Evolutionary conservation across 2,797 vertebrate genomes (phyloP).

Genomic region (Acipenser ruthenus): DNA sequence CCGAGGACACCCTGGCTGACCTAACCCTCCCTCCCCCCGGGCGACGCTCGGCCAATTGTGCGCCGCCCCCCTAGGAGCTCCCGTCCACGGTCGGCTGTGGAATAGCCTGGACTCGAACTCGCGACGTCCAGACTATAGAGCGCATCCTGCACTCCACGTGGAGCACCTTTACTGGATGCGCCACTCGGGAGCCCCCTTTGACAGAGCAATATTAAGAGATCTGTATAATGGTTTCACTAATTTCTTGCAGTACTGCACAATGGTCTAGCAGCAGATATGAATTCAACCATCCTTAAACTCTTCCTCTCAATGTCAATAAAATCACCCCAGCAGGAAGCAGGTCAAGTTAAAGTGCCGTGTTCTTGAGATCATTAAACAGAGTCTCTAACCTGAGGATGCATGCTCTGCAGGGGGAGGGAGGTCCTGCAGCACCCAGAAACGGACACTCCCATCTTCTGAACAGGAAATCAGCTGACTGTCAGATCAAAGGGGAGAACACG

Average conservation of each 20-base stretch:
- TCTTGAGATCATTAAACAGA: neutral
- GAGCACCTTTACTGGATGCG: no score
- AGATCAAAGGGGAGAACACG: slow-evolving; percentile 24
- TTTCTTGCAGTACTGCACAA: slow-evolving; percentile 15
- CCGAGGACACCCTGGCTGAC: no score
- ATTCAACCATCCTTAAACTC: neutral
- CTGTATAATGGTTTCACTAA: neutral
- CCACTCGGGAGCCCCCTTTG: no score
- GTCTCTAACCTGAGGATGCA: slow-evolving; percentile 69
- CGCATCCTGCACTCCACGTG: no score
- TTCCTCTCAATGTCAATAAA: slow-evolving; percentile 13
- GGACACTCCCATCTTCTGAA: slow-evolving; percentile 93
- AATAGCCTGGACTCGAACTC: no score
- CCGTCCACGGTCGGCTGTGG: no score
- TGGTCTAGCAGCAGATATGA: neutral
- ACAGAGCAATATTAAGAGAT: no score
- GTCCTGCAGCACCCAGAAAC: slow-evolving; percentile 90
- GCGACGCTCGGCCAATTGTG: no score
- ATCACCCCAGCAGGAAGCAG: slow-evolving; percentile 1
- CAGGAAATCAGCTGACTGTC: slow-evolving; percentile 84
- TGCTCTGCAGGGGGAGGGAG: slow-evolving; percentile 78
- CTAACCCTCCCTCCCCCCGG: no score
- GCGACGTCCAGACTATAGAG: no score
- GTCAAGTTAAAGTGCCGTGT: neutral
- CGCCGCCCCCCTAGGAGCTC: no score